Conservation (phyloP, 2,113 vertebrate species). For the Parus major region DNA sequence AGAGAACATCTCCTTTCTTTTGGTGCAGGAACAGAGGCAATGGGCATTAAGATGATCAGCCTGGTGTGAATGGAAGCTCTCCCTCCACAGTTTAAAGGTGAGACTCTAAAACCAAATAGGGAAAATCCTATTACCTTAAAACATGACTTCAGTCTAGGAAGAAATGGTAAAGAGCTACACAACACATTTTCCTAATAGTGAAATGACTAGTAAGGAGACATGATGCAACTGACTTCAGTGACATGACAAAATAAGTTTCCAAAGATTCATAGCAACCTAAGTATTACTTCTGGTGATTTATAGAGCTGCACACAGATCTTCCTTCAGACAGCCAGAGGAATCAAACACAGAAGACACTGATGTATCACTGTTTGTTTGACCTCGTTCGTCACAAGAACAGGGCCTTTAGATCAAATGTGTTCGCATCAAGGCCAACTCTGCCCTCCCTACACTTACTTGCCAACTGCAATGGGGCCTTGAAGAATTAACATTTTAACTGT, state of each 20-base stretch:
- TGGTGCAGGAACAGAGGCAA: background rate
- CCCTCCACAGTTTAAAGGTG: background rate
- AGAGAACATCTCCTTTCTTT: background rate
- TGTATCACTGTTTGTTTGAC: background rate
- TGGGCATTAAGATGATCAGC: background rate
- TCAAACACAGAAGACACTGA: background rate
- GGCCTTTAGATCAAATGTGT: background rate
- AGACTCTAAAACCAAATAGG: background rate
- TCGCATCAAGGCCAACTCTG: background rate
- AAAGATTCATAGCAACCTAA: background rate
- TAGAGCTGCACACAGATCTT: background rate
- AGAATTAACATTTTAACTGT: background rate
- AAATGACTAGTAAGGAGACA: background rate
- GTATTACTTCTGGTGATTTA: background rate
- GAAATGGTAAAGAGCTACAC: background rate
- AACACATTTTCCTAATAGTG: background rate
- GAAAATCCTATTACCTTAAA: background rate
- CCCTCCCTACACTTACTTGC: background rate
- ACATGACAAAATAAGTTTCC: background rate
- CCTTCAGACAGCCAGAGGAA: background rate
- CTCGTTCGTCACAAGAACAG: background rate
- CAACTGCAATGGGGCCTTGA: background rate
- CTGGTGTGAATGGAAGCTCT: background rate
- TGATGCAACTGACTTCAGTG: background rate
- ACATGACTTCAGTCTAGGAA: background rate